These are phyloP conservation scores for Brachylomia viminalis DNA, from an alignment of 2,888 invertebrate genomes.

Conservation along the genomic window DNA sequence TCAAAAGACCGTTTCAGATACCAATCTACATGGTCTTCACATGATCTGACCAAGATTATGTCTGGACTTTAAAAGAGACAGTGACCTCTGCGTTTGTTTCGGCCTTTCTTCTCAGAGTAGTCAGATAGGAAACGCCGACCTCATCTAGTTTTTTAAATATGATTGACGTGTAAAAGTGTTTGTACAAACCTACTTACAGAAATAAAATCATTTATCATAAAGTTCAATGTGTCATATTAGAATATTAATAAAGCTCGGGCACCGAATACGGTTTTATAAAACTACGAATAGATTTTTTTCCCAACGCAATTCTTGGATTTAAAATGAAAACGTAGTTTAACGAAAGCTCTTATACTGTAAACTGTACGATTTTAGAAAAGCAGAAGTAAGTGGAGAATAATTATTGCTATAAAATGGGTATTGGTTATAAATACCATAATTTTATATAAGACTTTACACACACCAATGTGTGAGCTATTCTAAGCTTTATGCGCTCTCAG, in stretches of 20 bases:
- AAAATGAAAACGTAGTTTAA: not conserved
- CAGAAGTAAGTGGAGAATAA: conserved; percentile 36
- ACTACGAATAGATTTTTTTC: not conserved
- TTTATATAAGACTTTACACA: conserved; percentile 64
- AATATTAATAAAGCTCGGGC: not conserved
- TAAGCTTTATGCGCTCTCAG: not conserved
- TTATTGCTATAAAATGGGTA: conserved; percentile 58
- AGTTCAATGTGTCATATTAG: not conserved
- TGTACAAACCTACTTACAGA: no score
- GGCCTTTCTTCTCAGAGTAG: no score
- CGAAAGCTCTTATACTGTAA: not conserved
- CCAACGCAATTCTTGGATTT: not conserved
- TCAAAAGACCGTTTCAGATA: no score
- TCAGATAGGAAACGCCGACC: no score
- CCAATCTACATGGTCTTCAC: no score
- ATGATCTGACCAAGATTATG: no score
- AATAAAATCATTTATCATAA: no score
- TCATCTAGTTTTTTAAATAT: no score
- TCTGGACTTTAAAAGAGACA: no score
- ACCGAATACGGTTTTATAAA: not conserved
- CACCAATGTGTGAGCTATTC: not conserved
- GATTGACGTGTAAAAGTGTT: no score
- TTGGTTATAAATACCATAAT: conserved; percentile 71
- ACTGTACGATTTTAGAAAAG: conserved; percentile 16
- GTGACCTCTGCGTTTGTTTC: no score